Percentiles rank a stretch among this genome's conserved stretches.
Evolutionary conservation across 2,113 vertebrate genomes (phyloP).

Genomic region (Pachycephala philippinensis): DNA sequence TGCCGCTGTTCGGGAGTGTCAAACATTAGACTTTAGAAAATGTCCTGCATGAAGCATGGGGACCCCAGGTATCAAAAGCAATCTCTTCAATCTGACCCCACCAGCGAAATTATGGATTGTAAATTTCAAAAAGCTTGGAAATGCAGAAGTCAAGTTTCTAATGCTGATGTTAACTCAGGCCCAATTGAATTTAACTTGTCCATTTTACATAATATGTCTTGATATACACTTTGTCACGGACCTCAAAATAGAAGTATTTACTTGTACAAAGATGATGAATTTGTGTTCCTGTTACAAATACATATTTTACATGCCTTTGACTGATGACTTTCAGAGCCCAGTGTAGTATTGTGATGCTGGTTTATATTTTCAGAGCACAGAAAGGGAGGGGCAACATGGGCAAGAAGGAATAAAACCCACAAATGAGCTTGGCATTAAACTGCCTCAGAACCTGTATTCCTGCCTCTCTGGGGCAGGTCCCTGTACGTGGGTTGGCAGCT

Average conservation of each 20-base stretch:
- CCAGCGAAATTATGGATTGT: not conserved
- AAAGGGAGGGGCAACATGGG: not conserved
- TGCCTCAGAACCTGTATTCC: not conserved
- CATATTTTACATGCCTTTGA: not conserved
- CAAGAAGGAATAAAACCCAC: not conserved
- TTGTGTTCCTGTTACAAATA: not conserved
- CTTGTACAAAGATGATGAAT: not conserved
- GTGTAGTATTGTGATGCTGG: not conserved
- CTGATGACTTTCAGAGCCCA: not conserved
- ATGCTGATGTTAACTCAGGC: not conserved
- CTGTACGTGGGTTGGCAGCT: not conserved
- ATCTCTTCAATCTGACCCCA: not conserved
- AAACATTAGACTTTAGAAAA: not conserved
- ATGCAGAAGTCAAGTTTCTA: not conserved
- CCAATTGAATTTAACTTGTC: not conserved
- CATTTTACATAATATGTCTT: not conserved
- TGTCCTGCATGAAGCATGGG: not conserved
- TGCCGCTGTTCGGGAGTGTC: not conserved
- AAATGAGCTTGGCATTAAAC: not conserved
- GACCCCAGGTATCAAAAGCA: not conserved
- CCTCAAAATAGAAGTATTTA: not conserved
- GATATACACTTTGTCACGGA: not conserved
- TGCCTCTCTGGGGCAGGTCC: accelerated
- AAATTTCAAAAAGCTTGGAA: not conserved
- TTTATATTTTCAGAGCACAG: not conserved